Evolutionary conservation across 2,888 invertebrate species (phyloP), one percentile per base, ranked within the genome.

Genomic region (Julus scanicus): DNA sequence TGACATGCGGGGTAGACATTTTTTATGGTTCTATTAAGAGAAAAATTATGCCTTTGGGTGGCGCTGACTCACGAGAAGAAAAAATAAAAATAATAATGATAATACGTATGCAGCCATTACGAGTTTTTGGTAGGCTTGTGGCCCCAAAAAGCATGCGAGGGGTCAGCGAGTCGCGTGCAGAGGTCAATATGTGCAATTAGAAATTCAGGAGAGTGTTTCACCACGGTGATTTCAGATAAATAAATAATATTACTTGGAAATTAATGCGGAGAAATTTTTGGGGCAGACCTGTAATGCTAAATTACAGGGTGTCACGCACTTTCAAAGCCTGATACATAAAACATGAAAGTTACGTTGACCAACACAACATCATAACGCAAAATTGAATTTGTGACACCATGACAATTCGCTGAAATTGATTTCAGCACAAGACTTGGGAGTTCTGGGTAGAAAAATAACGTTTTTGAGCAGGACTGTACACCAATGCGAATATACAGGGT

Each of bases 1-100:
- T 71, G 71, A 71, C 71, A 71, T 71, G 71, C 71, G 71, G 29
- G 71, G 71, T 29, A 71, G 71, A 29, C 71, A 71, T 71, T 71
- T 71, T 71, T 71, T 71, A 71, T 29, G 71, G 29, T 71, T 71
- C 71, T 71, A 71, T 71, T 71, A 71, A 11, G 71, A 71, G 71
- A 20, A 71, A 71, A 71, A 6, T 29, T 71, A 11, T 2, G 71
- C 71, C 71, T 71, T 29, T 71, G 71, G 71, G 71, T 71, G 71
- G 71, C 71, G 71, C 71, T 71, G 71, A 71, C 71, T 71, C 71
- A 71, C 71, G 29, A 29, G 29, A 71, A 71, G n/a, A 71, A 71
- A 29, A 2, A 57, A 57, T 57, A 57, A 71, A 11, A 71, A 71
- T 71, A 29, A 29, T 9, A 9, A 71, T 29, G 29, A 71, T 71